phyloP scores from a whole-genome alignment of 2,797 vertebrate genomes.

The Etheostoma perlongum region DNA sequence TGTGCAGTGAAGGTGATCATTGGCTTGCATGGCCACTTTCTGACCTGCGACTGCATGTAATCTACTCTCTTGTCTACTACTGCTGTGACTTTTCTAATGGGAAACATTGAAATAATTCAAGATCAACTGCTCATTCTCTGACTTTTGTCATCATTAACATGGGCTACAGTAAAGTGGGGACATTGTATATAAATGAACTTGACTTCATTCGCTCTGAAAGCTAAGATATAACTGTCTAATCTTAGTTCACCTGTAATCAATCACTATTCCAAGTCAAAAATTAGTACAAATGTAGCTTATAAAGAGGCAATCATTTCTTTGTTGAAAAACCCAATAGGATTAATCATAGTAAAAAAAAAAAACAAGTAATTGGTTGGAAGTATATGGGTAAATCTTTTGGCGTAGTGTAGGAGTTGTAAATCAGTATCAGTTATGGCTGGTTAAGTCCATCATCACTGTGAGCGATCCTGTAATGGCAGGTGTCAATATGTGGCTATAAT shows the following conservation, averaged over 20 bases:
- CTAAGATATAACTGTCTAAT: neutral
- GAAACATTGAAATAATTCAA: neutral
- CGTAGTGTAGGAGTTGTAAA: neutral
- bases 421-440: neutral
- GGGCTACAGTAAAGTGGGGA: neutral
- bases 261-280: no score
- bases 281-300: neutral
- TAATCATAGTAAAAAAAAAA: neutral
- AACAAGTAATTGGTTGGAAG: neutral
- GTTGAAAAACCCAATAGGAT: neutral
- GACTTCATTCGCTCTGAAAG: neutral
- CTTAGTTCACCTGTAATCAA: neutral
- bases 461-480: neutral
- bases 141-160: neutral
- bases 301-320: neutral
- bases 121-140: neutral
- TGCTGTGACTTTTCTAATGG: neutral
- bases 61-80: neutral
- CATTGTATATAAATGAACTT: neutral
- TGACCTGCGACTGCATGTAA: constrained; percentile 35
- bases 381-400: neutral
- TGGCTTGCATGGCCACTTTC: constrained; percentile 28
- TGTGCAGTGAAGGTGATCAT: constrained; percentile 25
- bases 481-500: neutral
- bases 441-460: neutral